Evolutionary conservation across 2,888 invertebrate species (phyloP).

Genomic region (Acholoe squamosa): DNA sequence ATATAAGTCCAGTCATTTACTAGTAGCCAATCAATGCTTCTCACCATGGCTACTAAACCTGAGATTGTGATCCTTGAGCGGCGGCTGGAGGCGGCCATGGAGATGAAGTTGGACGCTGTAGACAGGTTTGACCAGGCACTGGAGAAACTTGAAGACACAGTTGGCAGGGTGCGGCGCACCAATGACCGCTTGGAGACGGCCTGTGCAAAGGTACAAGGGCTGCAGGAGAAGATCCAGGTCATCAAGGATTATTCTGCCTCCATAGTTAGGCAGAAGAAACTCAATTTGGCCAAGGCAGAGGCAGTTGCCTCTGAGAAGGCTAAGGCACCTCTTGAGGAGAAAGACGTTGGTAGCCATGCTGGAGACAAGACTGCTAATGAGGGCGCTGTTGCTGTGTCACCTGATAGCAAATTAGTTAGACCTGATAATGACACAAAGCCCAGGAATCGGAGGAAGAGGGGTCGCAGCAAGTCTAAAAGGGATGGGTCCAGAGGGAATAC

Average conservation of each 20-base stretch:
- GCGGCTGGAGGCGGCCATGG: slow-evolving; percentile 48
- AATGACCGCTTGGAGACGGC: background rate
- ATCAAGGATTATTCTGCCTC: slow-evolving; percentile 8
- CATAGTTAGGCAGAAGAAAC: background rate
- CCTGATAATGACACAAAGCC: background rate
- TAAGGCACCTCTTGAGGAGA: background rate
- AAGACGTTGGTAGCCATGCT: background rate
- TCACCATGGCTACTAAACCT: slow-evolving; percentile 23
- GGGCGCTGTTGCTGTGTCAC: background rate
- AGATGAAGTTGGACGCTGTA: slow-evolving; percentile 57
- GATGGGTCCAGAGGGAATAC: background rate
- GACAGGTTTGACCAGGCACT: background rate
- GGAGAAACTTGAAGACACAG: slow-evolving; percentile 7
- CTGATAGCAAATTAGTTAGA: background rate
- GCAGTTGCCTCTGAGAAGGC: background rate
- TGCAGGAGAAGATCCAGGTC: slow-evolving; percentile 39
- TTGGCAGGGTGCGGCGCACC: background rate
- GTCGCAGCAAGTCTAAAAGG: slow-evolving; percentile 15
- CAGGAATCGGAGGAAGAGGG: background rate
- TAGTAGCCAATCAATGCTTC: no score
- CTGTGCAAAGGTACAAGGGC: background rate
- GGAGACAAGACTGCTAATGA: background rate
- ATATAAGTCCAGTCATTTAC: no score
- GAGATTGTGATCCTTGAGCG: slow-evolving; percentile 35
- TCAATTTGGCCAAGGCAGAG: background rate